Base-by-base conservation (phyloP, 1,140 invertebrate species). In the Diachasma alloeum region DNA sequence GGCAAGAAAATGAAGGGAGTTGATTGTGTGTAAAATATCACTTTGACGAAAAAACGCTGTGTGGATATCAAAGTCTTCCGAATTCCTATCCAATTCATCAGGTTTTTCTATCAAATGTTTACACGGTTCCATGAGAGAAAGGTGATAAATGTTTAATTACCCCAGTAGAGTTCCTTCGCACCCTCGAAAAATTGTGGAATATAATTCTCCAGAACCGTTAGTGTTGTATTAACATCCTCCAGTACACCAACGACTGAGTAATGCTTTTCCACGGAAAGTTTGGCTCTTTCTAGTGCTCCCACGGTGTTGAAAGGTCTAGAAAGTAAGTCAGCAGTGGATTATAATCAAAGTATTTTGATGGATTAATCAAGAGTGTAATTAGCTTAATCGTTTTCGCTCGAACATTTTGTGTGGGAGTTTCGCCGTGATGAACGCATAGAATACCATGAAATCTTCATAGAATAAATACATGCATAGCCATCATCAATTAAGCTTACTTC, bases 161-260 rank as follows among this genome's bases (percentile, higher is more conserved):
- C 94, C 90, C 93, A 94, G 85, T 96, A 97, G 72, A 96, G 90
- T 79, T 94, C 88, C 0, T 91, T 90, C 4, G 96, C 95, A 36
- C 95, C 95, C 48, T 90, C 90, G 87, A 97, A 97, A 88, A 97
- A 97, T 76, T 92, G 88, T 0, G 96, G 96, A 56, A 97, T 92
- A 85, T 96, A 97, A 84, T 94, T 91, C 87, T 97, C 95, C 36
- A 97, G 89, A 31, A 97, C 96, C 0, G 94, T 92, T 0, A 97
- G 90, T 0, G 96, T 97, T 0, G 93, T 93, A 87, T 97, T 96
- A 83, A 97, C 91, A 83, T 97, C 95, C 84, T 97, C 96, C 0
- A 97, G 90, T 8, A 97, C 94, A 0, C 96, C 96, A 5, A 97
- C 96, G 0, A 97, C 96, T 0, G 95, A 93, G 83, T 97, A 97